Evolutionary conservation across 2,797 vertebrate species (phyloP), one percentile per base, ranked within the genome.

Genomic region (Macropus fuliginosus): DNA sequence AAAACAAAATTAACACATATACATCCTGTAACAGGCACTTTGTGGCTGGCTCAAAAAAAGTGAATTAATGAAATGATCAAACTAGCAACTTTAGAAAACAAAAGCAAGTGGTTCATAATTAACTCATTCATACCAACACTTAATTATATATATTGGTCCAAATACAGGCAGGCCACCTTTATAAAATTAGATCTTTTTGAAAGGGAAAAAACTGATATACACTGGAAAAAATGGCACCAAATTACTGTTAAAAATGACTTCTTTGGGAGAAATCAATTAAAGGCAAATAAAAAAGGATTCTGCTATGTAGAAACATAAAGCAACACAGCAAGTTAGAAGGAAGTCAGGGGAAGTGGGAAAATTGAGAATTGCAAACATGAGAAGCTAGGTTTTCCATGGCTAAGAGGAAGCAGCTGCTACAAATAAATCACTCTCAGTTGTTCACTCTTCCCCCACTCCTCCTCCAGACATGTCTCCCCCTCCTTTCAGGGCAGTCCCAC

Each of bases 251-350:
- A 46, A 81, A 81, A 46, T 46, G 2, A 46, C 21, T 46, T 40
- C 14, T 40, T 27, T 46, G 40, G 59, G 74, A 81, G 21, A 46
- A 94, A 93, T 55, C 96, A 94, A 93, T 31, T 90, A 29, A 96
- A 90, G 95, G 14, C 66, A 96, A 94, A 95, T 81, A 55, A 96
- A 81, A 1, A n/a, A 81, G 94, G 24, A 95, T 16, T 96, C 56
- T 96, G 55, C 34, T 55, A 94, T 16, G 46, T 54, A 94, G 93
- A 95, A 28, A 95, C 94, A 74, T 95, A 94, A 95, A 96, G 40
- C 21, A 27, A 46, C 74, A 81, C 21, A 81, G 2, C 40, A 81
- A 46, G 18, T 66, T 24, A 81, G n/a, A 81, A 81, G 66, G n/a
- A 46, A 81, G 8, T 40, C 21, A 46, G 66, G n/a, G n/a, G 18